Evolutionary conservation across 1,140 invertebrate genomes (phyloP).

Genomic region (Camponotus floridanus): DNA sequence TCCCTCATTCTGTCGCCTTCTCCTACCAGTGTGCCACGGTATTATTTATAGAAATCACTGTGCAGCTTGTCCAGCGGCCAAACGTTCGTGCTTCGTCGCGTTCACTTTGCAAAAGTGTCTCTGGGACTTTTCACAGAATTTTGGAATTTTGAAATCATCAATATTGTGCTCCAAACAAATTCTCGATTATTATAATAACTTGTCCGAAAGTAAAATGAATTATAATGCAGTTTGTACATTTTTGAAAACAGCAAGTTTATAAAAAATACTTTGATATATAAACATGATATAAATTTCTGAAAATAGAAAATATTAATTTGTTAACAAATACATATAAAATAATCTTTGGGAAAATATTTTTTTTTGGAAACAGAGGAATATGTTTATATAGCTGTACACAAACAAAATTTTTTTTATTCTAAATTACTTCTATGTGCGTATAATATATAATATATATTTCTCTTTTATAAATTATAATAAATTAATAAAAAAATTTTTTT

Average conservation of each 20-base stretch:
- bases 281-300: conserved; percentile 32
- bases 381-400: background rate
- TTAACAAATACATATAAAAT: conserved; percentile 13
- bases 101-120: conserved; percentile 76
- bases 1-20: conserved; percentile 74
- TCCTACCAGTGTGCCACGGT: conserved; percentile 78
- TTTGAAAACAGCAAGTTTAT: conserved; percentile 20
- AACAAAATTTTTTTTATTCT: background rate
- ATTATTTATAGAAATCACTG: conserved; percentile 86
- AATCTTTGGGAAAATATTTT: conserved; percentile 31
- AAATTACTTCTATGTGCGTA: background rate
- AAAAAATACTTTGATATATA: background rate
- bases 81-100: conserved; percentile 80
- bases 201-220: conserved; percentile 4
- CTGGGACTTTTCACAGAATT: conserved; percentile 31
- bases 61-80: conserved; percentile 82
- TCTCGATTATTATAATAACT: conserved; percentile 20
- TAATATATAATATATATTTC: too few species aligned
- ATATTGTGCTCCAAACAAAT: conserved; percentile 42
- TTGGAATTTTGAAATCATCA: conserved; percentile 39
- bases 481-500: background rate
- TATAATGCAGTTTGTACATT: conserved; percentile 36
- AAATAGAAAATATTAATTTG: conserved; percentile 24
- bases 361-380: background rate
- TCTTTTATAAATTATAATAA: background rate